phyloP scores from a whole-genome alignment of 2,888 invertebrate species.

The Maniola hyperantus region DNA sequence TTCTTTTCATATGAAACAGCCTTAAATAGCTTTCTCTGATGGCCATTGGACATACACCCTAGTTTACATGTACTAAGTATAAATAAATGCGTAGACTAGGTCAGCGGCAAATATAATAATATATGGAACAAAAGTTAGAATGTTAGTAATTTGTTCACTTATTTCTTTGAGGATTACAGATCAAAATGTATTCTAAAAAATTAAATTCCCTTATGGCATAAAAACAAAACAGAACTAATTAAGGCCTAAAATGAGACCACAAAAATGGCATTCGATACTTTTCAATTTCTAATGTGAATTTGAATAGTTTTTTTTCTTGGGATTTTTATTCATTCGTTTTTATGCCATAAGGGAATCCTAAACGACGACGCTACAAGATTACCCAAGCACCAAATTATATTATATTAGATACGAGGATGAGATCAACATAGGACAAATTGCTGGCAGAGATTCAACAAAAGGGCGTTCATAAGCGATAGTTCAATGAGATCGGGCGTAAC shows the following conservation, averaged over 20 bases:
- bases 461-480: slow-evolving; percentile 10
- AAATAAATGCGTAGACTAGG: slow-evolving; percentile 59
- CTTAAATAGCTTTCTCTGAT: neutral
- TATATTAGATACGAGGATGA: slow-evolving; percentile 55
- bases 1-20: neutral
- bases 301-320: too few species aligned
- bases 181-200: slow-evolving; percentile 10
- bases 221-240: neutral
- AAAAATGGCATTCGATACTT: neutral
- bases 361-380: slow-evolving; percentile 48
- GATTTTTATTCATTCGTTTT: too few species aligned
- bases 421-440: slow-evolving; percentile 62
- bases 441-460: slow-evolving; percentile 44
- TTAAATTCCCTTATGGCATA: slow-evolving; percentile 6
- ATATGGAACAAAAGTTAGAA: neutral
- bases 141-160: neutral
- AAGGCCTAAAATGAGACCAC: too few species aligned
- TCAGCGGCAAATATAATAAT: slow-evolving; percentile 13
- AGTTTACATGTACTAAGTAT: slow-evolving; percentile 8
- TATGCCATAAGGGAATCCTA: slow-evolving; percentile 29
- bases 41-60: neutral
- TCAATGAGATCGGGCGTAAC: slow-evolving; percentile 20
- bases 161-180: neutral
- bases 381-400: slow-evolving; percentile 64
- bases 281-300: too few species aligned